A percentile compares a stretch with the other conserved stretches of the same genome.
phyloP scores from a whole-genome alignment of 2,888 invertebrate species.

The Callinectes sapidus region DNA sequence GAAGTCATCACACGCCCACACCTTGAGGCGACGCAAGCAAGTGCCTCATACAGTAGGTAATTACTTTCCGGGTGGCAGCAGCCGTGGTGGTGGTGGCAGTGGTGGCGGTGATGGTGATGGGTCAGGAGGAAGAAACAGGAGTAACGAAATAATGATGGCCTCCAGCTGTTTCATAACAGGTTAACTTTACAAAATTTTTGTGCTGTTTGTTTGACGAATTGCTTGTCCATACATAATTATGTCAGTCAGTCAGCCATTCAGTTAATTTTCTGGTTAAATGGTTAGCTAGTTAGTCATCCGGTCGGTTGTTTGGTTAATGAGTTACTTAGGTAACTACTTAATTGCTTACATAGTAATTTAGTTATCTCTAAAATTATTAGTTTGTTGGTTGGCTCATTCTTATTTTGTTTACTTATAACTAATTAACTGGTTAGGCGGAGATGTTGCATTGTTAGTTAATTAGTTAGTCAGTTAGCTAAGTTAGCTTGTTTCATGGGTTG shows the following conservation, averaged over 20 bases:
- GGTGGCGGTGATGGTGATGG: neutral
- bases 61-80: neutral
- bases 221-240: neutral
- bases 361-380: no score
- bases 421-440: no score
- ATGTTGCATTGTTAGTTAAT: no score
- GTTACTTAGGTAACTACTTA: no score
- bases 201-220: neutral
- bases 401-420: no score
- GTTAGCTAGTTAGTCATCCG: no score
- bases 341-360: no score
- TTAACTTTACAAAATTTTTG: neutral
- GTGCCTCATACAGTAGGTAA: neutral
- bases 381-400: no score
- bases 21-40: neutral
- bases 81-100: neutral
- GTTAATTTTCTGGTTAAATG: neutral
- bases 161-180: neutral
- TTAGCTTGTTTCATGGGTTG: no score
- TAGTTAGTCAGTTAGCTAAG: no score
- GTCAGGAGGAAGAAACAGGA: neutral
- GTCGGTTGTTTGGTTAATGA: no score
- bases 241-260: no score
- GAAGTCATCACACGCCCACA: neutral
- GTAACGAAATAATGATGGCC: neutral